Evolutionary conservation across 1,140 invertebrate genomes (phyloP).

Genomic region (Lepidurus arcticus): DNA sequence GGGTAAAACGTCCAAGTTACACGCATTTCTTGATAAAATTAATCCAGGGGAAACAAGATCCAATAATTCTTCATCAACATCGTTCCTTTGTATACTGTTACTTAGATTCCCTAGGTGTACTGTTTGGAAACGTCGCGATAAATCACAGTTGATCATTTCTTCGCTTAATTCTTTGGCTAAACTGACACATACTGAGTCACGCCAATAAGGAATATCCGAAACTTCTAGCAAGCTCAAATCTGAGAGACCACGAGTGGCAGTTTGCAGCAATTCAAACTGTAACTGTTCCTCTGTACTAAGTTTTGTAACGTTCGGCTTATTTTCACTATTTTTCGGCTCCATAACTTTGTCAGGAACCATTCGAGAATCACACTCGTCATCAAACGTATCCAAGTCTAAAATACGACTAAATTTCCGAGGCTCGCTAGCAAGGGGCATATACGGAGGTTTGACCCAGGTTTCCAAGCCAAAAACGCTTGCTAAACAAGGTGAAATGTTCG

Average conservation of each 20-base stretch:
- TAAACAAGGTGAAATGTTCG: background rate
- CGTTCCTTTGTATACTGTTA: background rate
- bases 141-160: background rate
- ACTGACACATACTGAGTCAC: background rate
- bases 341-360: background rate
- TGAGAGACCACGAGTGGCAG: background rate
- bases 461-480: background rate
- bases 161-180: background rate
- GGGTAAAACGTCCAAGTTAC: background rate
- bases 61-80: background rate
- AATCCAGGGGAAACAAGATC: background rate
- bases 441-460: background rate
- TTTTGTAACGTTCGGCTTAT: background rate
- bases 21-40: background rate
- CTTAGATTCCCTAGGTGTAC: background rate
- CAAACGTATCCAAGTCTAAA: background rate
- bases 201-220: background rate
- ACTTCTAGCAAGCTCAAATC: slow-evolving; percentile 3
- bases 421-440: background rate
- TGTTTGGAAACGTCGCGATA: background rate
- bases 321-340: background rate
- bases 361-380: background rate
- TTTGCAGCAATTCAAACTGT: background rate
- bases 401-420: background rate
- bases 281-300: background rate